phyloP scores from a whole-genome alignment of 2,888 invertebrate species.

The Tiphia femorata region DNA sequence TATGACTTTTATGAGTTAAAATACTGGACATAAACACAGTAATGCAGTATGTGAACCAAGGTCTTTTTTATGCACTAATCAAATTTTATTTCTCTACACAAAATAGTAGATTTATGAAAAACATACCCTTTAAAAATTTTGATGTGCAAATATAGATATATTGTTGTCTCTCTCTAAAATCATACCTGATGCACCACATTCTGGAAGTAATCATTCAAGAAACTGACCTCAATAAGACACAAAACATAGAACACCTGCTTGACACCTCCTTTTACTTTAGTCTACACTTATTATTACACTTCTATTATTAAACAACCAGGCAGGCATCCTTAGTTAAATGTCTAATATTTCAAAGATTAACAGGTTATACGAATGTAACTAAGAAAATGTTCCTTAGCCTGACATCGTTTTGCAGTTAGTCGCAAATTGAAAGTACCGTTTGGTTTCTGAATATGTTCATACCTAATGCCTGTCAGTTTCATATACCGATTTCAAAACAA shows the following conservation, averaged over 20 bases:
- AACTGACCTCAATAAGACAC: constrained; percentile 29
- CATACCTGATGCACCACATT: constrained; percentile 40
- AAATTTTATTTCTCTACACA: no score
- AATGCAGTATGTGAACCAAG: no score
- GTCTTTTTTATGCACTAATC: no score
- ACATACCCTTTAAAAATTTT: no score
- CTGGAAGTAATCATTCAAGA: constrained; percentile 34
- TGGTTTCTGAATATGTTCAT: background rate
- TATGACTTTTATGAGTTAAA: no score
- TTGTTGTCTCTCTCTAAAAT: constrained; percentile 39
- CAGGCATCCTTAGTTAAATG: constrained; percentile 43
- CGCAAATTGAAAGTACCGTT: background rate
- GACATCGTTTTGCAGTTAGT: background rate
- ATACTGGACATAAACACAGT: no score
- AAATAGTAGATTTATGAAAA: no score
- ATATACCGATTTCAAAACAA: constrained; percentile 2
- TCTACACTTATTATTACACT: constrained; percentile 52
- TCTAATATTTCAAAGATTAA: constrained; percentile 34
- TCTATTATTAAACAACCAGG: constrained; percentile 47
- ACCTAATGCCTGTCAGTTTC: background rate
- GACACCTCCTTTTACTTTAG: constrained; percentile 40
- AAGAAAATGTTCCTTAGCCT: constrained; percentile 29
- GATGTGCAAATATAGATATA: constrained; percentile 2
- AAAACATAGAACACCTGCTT: constrained; percentile 41
- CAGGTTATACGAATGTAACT: constrained; percentile 48